Conservation (phyloP, 2,888 invertebrate genomes). For the Lithophane socia region DNA sequence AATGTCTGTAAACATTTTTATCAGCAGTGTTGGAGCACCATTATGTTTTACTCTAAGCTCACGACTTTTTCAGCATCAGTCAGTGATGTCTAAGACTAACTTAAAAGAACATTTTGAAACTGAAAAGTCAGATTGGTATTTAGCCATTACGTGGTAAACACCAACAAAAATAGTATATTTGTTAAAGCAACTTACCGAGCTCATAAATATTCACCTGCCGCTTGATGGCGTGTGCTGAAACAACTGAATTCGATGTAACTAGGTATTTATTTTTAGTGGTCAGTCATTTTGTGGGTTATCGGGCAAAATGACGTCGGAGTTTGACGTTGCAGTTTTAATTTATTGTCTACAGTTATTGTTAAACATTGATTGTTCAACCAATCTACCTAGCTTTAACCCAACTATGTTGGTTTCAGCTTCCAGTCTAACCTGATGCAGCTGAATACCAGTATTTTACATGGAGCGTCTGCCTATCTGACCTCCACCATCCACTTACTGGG, state of each 20-base stretch:
- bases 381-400: too few relatives aligned
- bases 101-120: too few relatives aligned
- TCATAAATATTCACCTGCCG: slow-evolving; percentile 38
- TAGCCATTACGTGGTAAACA: neutral
- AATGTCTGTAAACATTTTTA: too few relatives aligned
- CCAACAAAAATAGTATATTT: neutral
- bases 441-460: too few relatives aligned
- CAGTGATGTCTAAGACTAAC: too few relatives aligned
- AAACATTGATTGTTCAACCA: neutral
- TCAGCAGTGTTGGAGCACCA: too few relatives aligned
- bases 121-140: neutral
- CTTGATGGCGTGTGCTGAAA: slow-evolving; percentile 34
- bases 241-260: slow-evolving; percentile 20
- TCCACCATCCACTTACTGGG: too few relatives aligned
- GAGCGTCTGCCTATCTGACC: too few relatives aligned
- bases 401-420: too few relatives aligned
- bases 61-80: too few relatives aligned
- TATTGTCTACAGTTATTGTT: neutral
- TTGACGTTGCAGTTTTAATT: slow-evolving; percentile 6
- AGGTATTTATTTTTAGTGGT: slow-evolving; percentile 21
- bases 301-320: neutral
- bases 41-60: too few relatives aligned
- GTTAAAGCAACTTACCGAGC: neutral
- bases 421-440: too few relatives aligned
- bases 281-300: slow-evolving; percentile 29